These are phyloP conservation scores for Sylvicola fuscatus DNA, from an alignment of 2,888 invertebrate genomes.

Conservation along the genomic window DNA sequence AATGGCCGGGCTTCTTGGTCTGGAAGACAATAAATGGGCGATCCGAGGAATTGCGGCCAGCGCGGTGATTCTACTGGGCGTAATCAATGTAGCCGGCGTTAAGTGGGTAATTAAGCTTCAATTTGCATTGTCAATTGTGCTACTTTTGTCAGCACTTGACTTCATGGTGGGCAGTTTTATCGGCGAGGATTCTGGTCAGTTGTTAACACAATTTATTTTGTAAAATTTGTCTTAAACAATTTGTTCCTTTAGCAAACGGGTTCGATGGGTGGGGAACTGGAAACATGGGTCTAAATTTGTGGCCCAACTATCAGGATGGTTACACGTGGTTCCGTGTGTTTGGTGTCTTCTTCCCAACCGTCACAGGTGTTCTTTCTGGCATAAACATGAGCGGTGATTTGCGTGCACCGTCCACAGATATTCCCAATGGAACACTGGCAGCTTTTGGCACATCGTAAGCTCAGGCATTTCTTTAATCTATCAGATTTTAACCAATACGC, in stretches of 20 bases:
- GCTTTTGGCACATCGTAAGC: constrained; percentile 74
- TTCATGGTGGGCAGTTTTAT: constrained; percentile 87
- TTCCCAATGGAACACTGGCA: constrained; percentile 84
- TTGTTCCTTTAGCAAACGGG: constrained; percentile 27
- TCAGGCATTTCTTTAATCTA: too few relatives aligned
- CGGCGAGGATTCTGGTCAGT: constrained; percentile 45
- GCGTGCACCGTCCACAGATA: constrained; percentile 74
- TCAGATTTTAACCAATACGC: constrained; percentile 4
- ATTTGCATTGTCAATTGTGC: constrained; percentile 64
- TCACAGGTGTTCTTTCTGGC: constrained; percentile 90
- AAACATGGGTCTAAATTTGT: constrained; percentile 62
- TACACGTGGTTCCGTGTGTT: constrained; percentile 92
- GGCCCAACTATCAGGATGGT: constrained; percentile 53
- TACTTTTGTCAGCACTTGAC: constrained; percentile 76
- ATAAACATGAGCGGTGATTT: constrained; percentile 98
- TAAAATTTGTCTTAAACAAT: not conserved
- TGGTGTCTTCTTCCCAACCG: constrained; percentile 94
- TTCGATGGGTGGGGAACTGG: constrained; percentile 72
- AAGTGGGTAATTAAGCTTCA: constrained; percentile 96
- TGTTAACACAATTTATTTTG: too few relatives aligned
- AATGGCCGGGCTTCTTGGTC: constrained; percentile 64
- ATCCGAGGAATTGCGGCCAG: constrained; percentile 73
- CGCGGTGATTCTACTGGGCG: constrained; percentile 66
- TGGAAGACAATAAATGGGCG: constrained; percentile 53
- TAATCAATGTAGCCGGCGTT: constrained; percentile 89